A percentile compares a stretch with the other conserved stretches of the same genome.
Evolutionary conservation across 2,888 invertebrate species (phyloP).

Genomic region (Microplitis deprimator): DNA sequence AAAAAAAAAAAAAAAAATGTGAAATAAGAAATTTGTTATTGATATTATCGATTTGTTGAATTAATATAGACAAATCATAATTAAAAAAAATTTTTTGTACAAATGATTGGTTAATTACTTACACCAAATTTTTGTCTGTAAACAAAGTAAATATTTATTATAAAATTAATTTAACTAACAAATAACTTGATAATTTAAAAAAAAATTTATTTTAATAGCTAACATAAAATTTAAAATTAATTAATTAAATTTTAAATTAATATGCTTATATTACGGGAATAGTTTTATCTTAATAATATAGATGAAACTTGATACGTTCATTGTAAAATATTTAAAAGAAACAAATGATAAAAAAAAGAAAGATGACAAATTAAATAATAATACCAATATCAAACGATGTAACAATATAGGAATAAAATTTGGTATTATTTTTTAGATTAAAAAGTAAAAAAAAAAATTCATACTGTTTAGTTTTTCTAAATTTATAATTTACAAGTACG

Average conservation of each 20-base stretch:
- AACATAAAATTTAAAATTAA: not conserved
- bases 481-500: conserved; percentile 52
- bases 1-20: not conserved
- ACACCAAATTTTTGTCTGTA: not conserved
- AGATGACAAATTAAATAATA: conserved; percentile 14
- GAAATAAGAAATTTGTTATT: not conserved
- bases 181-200: not conserved
- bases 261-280: not conserved
- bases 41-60: not conserved
- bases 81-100: not conserved
- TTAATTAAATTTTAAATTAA: not conserved
- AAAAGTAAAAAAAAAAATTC: conserved; percentile 41
- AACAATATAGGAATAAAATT: conserved; percentile 43
- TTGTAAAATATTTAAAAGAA: not conserved
- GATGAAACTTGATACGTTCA: not conserved
- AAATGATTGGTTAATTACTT: not conserved
- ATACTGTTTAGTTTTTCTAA: conserved; percentile 48
- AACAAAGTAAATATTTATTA: conserved; percentile 29
- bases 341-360: conserved; percentile 9
- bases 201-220: not conserved
- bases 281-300: not conserved
- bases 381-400: conserved; percentile 39
- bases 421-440: conserved; percentile 52
- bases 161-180: not conserved
- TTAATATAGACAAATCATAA: not conserved